Conservation (phyloP, 2,888 invertebrate genomes). For the Troilus luridus region DNA sequence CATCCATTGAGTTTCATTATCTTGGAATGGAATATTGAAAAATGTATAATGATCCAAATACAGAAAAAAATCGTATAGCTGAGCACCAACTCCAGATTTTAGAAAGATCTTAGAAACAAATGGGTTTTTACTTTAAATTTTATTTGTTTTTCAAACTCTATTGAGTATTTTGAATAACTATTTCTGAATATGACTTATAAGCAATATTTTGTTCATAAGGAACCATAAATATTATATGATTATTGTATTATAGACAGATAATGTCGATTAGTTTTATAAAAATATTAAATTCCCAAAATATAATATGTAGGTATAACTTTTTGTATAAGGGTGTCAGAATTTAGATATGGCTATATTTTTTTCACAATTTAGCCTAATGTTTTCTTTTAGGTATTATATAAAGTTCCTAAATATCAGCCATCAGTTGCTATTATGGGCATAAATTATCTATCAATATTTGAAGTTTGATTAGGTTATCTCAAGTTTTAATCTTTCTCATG, state of each 20-base stretch:
- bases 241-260: too few species aligned
- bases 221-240: too few species aligned
- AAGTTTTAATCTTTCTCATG: neutral
- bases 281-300: neutral
- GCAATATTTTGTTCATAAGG: neutral
- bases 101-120: too few species aligned
- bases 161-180: neutral
- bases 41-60: too few species aligned
- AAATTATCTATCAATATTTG: neutral
- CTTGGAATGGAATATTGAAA: too few species aligned
- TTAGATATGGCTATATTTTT: neutral
- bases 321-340: neutral
- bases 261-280: too few species aligned
- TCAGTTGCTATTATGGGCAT: neutral
- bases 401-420: neutral
- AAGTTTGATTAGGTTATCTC: constrained; percentile 4
- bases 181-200: neutral
- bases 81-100: too few species aligned
- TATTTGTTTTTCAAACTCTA: neutral
- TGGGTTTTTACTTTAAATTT: neutral
- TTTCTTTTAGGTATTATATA: neutral
- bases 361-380: neutral
- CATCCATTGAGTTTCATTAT: too few species aligned
- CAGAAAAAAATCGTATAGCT: too few species aligned
- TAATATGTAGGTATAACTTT: neutral